Evolutionary conservation across 1,140 invertebrate species (phyloP).

Genomic region (Drosophila kurseongensis): DNA sequence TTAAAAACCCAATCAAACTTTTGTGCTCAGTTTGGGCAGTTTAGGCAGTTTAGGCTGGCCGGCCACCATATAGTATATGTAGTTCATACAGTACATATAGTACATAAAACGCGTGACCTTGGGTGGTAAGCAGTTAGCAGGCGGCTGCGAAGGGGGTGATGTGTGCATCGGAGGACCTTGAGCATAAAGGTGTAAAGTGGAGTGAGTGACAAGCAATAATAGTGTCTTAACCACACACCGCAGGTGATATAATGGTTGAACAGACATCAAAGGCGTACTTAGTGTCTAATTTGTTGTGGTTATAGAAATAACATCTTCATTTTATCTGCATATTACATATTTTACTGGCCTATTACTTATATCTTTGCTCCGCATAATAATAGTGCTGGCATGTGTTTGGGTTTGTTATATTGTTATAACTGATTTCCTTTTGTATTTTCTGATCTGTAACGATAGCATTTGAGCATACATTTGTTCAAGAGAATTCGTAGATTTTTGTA

Average conservation of each 20-base stretch:
- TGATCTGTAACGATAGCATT: too few species aligned
- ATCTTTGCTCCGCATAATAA: too few species aligned
- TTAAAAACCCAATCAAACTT: not conserved
- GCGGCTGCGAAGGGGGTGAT: not conserved
- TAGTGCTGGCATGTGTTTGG: too few species aligned
- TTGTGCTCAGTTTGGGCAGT: not conserved
- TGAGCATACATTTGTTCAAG: too few species aligned
- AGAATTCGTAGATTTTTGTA: too few species aligned
- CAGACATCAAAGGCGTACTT: not conserved
- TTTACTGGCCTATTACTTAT: too few species aligned
- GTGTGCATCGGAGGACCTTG: conserved; percentile 11
- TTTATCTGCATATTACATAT: too few species aligned
- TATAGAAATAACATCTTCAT: not conserved
- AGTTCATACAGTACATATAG: not conserved
- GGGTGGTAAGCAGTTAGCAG: not conserved
- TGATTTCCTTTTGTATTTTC: too few species aligned
- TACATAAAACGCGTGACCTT: not conserved
- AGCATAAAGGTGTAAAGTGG: conserved; percentile 11
- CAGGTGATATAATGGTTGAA: conserved; percentile 12
- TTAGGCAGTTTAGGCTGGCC: not conserved
- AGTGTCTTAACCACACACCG: not conserved
- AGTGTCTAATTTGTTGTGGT: not conserved
- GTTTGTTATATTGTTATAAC: too few species aligned
- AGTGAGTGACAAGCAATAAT: not conserved
- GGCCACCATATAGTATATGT: not conserved